Evolutionary conservation across 2,797 vertebrate species (phyloP).

Genomic region (Ctenosaura bakeri): DNA sequence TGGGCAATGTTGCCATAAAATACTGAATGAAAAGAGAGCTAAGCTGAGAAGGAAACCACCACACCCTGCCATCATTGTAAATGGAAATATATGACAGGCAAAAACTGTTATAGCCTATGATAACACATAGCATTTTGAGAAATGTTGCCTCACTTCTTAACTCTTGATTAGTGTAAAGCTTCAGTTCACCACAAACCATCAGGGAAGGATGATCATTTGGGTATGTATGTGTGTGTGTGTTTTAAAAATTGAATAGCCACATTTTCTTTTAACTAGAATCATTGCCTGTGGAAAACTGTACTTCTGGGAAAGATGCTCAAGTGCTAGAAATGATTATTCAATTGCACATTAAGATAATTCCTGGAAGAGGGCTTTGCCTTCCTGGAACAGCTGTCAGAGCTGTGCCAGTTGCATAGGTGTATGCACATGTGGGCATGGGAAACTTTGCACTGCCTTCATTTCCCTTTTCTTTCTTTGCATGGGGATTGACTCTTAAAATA

Average conservation of each 20-base stretch:
- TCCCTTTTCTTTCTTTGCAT: constrained; percentile 56
- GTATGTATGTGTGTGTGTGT: background rate
- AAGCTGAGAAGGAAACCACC: background rate
- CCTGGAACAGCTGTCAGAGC: constrained; percentile 67
- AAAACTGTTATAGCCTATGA: constrained; percentile 36
- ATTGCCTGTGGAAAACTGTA: constrained; percentile 69
- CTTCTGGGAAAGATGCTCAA: constrained; percentile 75
- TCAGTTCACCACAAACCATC: constrained; percentile 47
- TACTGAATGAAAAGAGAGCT: background rate
- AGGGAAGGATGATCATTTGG: constrained; percentile 46
- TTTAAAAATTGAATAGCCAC: constrained; percentile 51
- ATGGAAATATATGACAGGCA: constrained; percentile 30
- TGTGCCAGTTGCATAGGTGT: constrained; percentile 59
- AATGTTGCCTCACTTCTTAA: constrained; percentile 42
- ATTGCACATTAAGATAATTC: constrained; percentile 79
- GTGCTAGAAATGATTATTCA: constrained; percentile 78
- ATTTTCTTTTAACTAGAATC: constrained; percentile 72
- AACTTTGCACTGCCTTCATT: constrained; percentile 36
- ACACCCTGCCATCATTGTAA: constrained; percentile 1
- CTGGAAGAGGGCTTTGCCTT: constrained; percentile 71
- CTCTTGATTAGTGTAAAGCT: constrained; percentile 64
- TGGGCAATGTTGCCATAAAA: background rate
- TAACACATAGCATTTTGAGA: background rate
- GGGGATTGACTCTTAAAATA: constrained; percentile 34
- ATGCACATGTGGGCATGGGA: constrained; percentile 55